Percentiles rank a stretch among this genome's conserved stretches.
Evolutionary conservation across 2,113 vertebrate species (phyloP).

Genomic region (Odontesthes bonariensis): DNA sequence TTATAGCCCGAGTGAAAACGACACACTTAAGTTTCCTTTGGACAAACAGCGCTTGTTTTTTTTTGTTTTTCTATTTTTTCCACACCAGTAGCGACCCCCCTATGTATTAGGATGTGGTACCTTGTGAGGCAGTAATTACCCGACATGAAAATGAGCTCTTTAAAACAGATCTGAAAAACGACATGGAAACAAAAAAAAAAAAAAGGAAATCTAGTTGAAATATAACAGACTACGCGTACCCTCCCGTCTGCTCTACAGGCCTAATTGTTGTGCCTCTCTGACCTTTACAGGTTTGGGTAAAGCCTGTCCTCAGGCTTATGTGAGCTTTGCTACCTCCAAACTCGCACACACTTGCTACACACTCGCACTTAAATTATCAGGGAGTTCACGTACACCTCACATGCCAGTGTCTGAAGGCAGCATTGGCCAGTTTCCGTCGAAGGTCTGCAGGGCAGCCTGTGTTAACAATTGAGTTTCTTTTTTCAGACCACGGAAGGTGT

Average conservation of each 20-base stretch:
- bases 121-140: not conserved
- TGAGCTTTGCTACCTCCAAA: conserved; percentile 26
- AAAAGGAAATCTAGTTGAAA: not conserved
- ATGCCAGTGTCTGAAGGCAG: conserved; percentile 43
- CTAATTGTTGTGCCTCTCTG: conserved; percentile 41
- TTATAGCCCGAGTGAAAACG: conserved; percentile 10
- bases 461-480: too few relatives aligned
- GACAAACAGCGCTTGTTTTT: not conserved
- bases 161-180: not conserved
- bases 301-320: conserved; percentile 42
- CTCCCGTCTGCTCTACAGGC: conserved; percentile 28
- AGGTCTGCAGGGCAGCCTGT: conserved; percentile 12
- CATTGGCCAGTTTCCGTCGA: conserved; percentile 32
- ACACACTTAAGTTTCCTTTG: not conserved
- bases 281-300: conserved; percentile 59
- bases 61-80: not conserved
- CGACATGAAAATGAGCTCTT: not conserved
- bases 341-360: conserved; percentile 18
- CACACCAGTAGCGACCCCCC: not conserved
- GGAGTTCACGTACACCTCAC: conserved; percentile 38
- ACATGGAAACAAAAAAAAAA: not conserved
- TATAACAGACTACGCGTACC: conserved; percentile 10
- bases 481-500: too few relatives aligned
- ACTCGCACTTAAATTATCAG: conserved; percentile 20
- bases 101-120: not conserved